Evolutionary conservation across 2,113 vertebrate species (phyloP), one percentile per base, ranked within the genome.

Genomic region (Phaethornis superciliosus): DNA sequence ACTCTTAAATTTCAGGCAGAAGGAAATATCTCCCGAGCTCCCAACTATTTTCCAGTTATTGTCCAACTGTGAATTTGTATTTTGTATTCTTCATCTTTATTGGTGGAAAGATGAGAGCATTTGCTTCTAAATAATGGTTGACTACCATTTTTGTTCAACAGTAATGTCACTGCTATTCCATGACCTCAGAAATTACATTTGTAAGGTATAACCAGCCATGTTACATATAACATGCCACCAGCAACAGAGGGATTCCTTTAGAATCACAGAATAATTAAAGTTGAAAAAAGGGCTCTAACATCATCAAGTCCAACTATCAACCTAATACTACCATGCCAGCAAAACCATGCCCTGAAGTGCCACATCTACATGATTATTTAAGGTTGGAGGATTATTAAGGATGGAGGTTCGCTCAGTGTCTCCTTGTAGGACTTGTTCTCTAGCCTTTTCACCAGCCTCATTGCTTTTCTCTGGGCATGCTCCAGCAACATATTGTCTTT

Each of bases 61-160:
- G 94, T 81, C 21, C 15, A 6, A 75, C 27, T 65, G 28, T 76
- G 54, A 65, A 91, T 88, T 96, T 26, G 8, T 52, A 54, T 91
- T 95, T 84, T 19, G 12, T 81, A 30, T 63, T 86, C 81, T 96
- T 95, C 71, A 91, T 90, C 92, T 97, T 95, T 56, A 74, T 59
- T 96, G 81, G 76, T 93, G 84, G 90, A 42, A 49, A 95, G 59
- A 71, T 94, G 81, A 95, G 96, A 95, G 75, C 15, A 17, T 52
- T 88, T 85, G 33, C 54, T 93, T 81, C 71, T 63, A 52, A 76
- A 92, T 7, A 68, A n/a, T 63, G 40, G 56, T 65, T 88, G 92
- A 91, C 26, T 64, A 90, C 70, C 33, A 16, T 77, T 90, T 93
- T 55, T 75, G 30, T 75, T 94, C 82, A 75, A 49, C 4, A 21